A percentile compares a stretch with the other conserved stretches of the same genome.
Conservation (phyloP, 2,797 vertebrate genomes). For the Synanceia verrucosa region DNA sequence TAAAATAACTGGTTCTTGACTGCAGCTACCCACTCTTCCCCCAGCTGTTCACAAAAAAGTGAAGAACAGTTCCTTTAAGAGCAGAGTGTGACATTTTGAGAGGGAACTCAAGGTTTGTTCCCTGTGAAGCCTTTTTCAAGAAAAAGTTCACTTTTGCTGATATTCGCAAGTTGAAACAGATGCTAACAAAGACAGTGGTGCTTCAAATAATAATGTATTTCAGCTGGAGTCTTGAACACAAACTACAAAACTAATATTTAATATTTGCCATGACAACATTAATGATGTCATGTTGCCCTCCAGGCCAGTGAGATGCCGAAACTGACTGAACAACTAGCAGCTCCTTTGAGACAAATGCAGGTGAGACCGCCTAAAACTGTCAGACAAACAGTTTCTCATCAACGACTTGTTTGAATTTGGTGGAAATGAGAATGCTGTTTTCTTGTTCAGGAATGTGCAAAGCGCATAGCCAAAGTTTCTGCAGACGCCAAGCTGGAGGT, state of each 20-base stretch:
- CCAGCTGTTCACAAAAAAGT: too few species aligned
- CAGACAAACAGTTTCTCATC: rapidly evolving
- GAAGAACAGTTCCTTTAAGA: too few species aligned
- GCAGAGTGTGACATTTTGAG: too few species aligned
- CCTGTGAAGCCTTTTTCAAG: too few species aligned
- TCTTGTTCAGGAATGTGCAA: slow-evolving; percentile 91
- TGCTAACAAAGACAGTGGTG: too few species aligned
- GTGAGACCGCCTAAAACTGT: slow-evolving; percentile 69
- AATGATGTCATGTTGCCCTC: slow-evolving; percentile 1
- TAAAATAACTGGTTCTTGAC: too few species aligned
- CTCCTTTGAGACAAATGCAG: slow-evolving; percentile 97
- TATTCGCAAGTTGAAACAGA: too few species aligned
- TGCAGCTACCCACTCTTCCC: too few species aligned
- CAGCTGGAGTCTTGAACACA: background rate
- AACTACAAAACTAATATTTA: background rate
- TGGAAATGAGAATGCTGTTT: background rate
- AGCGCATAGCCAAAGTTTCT: slow-evolving; percentile 96
- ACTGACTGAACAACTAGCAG: slow-evolving; percentile 94
- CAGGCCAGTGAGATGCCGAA: slow-evolving; percentile 98
- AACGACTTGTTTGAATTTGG: rapidly evolving
- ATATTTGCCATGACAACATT: background rate
- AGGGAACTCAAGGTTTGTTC: too few species aligned
- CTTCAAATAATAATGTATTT: background rate
- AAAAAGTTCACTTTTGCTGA: too few species aligned
- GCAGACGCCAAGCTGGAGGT: slow-evolving; percentile 97